phyloP scores from a whole-genome alignment of 2,797 vertebrate genomes.

The Sebastes flavidus region DNA sequence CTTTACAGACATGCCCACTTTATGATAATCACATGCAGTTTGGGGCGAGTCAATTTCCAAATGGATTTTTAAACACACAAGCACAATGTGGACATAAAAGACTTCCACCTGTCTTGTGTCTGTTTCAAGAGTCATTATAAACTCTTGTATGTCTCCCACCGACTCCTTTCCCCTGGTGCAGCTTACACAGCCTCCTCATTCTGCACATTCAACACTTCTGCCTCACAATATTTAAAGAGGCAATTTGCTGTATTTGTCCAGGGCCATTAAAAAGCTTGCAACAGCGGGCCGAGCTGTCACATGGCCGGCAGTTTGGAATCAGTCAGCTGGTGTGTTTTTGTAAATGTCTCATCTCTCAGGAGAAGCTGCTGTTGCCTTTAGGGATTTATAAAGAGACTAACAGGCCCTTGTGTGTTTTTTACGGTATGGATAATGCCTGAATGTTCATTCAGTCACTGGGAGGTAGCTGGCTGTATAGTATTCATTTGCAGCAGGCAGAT shows the following conservation, averaged over 20 bases:
- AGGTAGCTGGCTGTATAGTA: not conserved
- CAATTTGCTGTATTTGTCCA: constrained; percentile 45
- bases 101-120: not conserved
- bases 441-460: not conserved
- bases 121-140: not conserved
- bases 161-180: not conserved
- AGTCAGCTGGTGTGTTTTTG: constrained; percentile 31
- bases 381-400: constrained; percentile 10
- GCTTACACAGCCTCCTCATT: not conserved
- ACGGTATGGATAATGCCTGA: not conserved
- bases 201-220: constrained; percentile 37
- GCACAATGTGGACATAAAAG: not conserved
- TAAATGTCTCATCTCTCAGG: constrained; percentile 15
- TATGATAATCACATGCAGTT: too few species aligned
- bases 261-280: constrained; percentile 15
- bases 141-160: not conserved
- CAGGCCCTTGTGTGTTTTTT: not conserved
- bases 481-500: not conserved
- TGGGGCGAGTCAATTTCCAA: not conserved
- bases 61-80: not conserved
- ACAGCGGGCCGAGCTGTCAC: constrained; percentile 21
- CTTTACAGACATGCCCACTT: too few species aligned
- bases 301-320: constrained; percentile 1
- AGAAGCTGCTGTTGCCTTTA: constrained; percentile 12
- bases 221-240: constrained; percentile 43